Evolutionary conservation across 2,888 invertebrate genomes (phyloP), one percentile per base, ranked within the genome.

Genomic region (Heliconius sara): DNA sequence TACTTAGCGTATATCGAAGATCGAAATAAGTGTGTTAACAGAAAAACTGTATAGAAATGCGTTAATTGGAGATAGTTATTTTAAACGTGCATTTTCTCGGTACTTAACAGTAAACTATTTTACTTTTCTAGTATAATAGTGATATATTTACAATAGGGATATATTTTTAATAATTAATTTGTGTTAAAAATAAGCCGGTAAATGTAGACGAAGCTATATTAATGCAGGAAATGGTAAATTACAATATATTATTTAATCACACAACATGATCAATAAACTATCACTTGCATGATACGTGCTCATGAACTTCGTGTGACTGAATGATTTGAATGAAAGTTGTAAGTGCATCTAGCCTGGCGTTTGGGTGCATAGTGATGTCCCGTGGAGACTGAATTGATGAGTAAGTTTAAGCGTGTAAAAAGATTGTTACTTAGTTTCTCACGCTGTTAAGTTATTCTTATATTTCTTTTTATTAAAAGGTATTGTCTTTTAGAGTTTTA

Each of bases 81-180:
- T 79, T 72, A 76, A 30, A 27, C 19, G 65, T 66, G 79, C 77
- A 79, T 79, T 72, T 79, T 79, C 79, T 67, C 79, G 30, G 65
- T 30, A 27, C 57, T 68, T 74, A 75, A 67, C 30, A 47, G 43
- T 60, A 39, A 73, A 39, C n/a, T 30, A 60, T 73, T 73, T 34
- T 60, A 39, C 34, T 73, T 60, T 27, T 73, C 73, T 57, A 25
- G 60, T 34, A 73, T 30, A 34, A 73, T 13, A n/a, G 10, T 73
- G 34, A 13, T 60, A 3, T 34, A 60, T 3, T 60, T 57, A n/a
- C 22, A 72, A 19, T 19, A 34, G 7, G 9, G n/a, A 73, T n/a
- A 27, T 57, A 13, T 34, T 60, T 34, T 73, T 70, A 43, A 43
- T 10, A 16, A n/a, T 60, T n/a, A 13, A 57, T 73, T 27, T 27